phyloP scores from a whole-genome alignment of 2,888 invertebrate species.

The Branchinecta sandiegonensis region DNA sequence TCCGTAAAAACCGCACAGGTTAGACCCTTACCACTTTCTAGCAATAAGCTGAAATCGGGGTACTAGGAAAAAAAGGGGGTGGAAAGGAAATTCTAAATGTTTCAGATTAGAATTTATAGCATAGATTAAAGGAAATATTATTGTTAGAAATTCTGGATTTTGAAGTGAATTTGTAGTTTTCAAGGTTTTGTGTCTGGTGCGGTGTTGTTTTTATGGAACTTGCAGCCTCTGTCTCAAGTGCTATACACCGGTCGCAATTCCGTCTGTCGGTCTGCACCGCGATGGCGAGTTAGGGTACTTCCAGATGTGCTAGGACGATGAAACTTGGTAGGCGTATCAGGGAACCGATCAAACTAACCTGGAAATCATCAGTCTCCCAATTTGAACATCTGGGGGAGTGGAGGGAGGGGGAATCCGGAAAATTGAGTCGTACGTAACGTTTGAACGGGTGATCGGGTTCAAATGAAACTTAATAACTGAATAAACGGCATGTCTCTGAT shows the following conservation, averaged over 20 bases:
- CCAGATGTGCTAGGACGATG: not conserved
- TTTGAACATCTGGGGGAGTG: not conserved
- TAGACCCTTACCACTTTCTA: no score
- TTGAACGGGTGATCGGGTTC: not conserved
- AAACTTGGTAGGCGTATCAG: not conserved
- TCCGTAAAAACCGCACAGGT: no score
- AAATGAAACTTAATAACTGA: not conserved
- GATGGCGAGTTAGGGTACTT: not conserved
- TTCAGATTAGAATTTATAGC: no score
- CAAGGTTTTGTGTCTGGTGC: no score
- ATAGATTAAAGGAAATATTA: no score
- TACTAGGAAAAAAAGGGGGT: no score
- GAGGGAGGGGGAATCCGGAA: not conserved
- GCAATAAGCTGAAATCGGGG: no score
- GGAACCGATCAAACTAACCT: not conserved
- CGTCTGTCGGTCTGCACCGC: not conserved
- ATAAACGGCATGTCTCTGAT: not conserved
- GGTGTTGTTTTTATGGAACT: not conserved
- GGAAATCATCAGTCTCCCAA: not conserved
- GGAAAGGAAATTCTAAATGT: no score
- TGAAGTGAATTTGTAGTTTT: no score
- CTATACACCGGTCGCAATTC: not conserved
- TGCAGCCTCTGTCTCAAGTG: not conserved
- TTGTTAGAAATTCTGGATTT: no score
- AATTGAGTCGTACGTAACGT: not conserved